phyloP scores from a whole-genome alignment of 2,888 invertebrate species.

The Strigamia transsilvanica region DNA sequence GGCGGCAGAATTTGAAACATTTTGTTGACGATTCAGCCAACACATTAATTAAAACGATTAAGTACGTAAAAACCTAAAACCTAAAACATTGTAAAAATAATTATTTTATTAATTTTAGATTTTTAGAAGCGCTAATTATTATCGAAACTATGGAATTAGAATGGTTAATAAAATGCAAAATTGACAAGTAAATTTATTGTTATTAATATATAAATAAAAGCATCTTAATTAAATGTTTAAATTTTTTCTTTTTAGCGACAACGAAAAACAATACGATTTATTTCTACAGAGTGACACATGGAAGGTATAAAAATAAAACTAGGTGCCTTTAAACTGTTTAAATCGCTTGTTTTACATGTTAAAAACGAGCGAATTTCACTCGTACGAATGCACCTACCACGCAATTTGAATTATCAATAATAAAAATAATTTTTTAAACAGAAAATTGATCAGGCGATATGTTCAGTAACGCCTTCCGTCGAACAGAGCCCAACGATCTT shows the following conservation, averaged over 20 bases:
- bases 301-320: slow-evolving; percentile 30
- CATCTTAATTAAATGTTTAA: background rate
- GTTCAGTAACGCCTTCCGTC: slow-evolving; percentile 59
- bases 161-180: slow-evolving; percentile 58
- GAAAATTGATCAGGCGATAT: slow-evolving; percentile 58
- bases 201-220: background rate
- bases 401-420: too few species aligned
- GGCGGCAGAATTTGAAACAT: slow-evolving; percentile 62
- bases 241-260: slow-evolving; percentile 52
- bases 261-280: slow-evolving; percentile 15
- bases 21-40: slow-evolving; percentile 59
- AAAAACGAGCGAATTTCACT: too few species aligned
- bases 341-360: too few species aligned
- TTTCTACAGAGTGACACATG: background rate
- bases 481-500: slow-evolving; percentile 63
- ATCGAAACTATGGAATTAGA: slow-evolving; percentile 63
- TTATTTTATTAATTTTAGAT: slow-evolving; percentile 58
- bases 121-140: slow-evolving; percentile 62
- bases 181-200: slow-evolving; percentile 58
- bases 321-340: too few species aligned
- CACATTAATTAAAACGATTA: slow-evolving; percentile 12
- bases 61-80: background rate
- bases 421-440: slow-evolving; percentile 54
- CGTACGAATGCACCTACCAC: too few species aligned
- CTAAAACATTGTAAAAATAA: background rate